A percentile compares a stretch with the other conserved stretches of the same genome.
Evolutionary conservation across 2,797 vertebrate genomes (phyloP).

Genomic region (Lepilemur ruficaudatus): DNA sequence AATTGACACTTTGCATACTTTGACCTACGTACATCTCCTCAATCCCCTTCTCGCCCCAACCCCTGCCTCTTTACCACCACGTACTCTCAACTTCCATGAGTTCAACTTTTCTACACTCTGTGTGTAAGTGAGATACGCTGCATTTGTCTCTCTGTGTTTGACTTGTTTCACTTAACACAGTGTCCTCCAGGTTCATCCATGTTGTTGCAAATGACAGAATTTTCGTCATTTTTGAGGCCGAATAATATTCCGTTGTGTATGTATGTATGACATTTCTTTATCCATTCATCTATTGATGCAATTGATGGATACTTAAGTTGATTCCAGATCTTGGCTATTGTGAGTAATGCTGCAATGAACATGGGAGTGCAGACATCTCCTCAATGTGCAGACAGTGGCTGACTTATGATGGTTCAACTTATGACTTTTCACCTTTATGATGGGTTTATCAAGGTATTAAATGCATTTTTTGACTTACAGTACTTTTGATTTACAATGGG

Average conservation of each 20-base stretch:
- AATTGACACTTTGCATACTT: neutral
- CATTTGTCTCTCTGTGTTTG: neutral
- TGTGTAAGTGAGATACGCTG: neutral
- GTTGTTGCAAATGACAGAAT: neutral
- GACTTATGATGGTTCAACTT: neutral
- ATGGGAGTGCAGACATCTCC: too few species aligned
- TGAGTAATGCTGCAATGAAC: neutral
- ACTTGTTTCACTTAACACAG: neutral
- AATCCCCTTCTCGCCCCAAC: rapidly evolving
- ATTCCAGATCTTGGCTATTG: neutral
- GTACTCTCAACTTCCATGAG: too few species aligned
- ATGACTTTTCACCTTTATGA: neutral
- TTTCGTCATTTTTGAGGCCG: neutral
- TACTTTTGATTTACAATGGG: neutral
- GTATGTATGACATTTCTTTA: neutral
- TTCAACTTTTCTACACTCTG: neutral
- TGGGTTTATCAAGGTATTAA: neutral
- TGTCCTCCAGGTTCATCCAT: neutral
- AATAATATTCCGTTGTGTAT: neutral
- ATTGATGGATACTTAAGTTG: neutral
- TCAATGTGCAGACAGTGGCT: too few species aligned
- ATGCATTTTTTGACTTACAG: neutral
- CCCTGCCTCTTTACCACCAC: too few species aligned
- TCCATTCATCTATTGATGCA: neutral
- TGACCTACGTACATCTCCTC: neutral